Conservation (phyloP, 1,140 invertebrate species). For the Leptestheria dahalacensis region DNA sequence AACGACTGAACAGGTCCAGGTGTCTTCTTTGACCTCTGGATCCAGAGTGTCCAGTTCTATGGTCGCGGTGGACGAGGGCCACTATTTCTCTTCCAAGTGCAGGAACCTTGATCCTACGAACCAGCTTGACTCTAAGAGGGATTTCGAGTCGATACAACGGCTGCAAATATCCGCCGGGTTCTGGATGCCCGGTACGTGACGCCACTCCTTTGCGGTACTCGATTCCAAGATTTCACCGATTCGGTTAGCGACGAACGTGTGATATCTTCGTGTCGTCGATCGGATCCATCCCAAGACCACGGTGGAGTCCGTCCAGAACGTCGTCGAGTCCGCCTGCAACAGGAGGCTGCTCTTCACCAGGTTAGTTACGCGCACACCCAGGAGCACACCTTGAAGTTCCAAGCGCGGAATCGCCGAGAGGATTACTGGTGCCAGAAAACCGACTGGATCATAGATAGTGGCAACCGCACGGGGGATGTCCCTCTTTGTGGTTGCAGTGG, state of each 20-base stretch:
- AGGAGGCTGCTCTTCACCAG: not conserved
- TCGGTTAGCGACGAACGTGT: conserved; percentile 1
- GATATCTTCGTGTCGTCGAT: not conserved
- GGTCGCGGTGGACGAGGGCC: not conserved
- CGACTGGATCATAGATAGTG: too few relatives aligned
- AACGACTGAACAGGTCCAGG: not conserved
- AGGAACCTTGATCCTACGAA: conserved; percentile 17
- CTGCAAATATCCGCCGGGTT: conserved; percentile 7
- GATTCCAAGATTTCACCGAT: not conserved
- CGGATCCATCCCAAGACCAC: not conserved
- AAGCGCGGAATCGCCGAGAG: not conserved
- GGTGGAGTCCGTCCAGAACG: not conserved
- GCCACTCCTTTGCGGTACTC: not conserved
- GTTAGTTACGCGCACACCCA: not conserved
- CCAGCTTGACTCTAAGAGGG: conserved; percentile 10
- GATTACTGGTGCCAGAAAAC: too few relatives aligned
- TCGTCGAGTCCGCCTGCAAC: too few relatives aligned
- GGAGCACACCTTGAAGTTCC: not conserved
- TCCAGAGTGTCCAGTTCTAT: not conserved
- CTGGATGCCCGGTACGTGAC: not conserved
- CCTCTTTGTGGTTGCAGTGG: not conserved
- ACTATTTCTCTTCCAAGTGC: not conserved
- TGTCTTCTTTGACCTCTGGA: not conserved
- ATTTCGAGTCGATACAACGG: not conserved
- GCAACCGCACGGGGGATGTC: conserved; percentile 18